Conservation (phyloP, 1,140 invertebrate genomes). For the Hyposmocoma kahamanoa region DNA sequence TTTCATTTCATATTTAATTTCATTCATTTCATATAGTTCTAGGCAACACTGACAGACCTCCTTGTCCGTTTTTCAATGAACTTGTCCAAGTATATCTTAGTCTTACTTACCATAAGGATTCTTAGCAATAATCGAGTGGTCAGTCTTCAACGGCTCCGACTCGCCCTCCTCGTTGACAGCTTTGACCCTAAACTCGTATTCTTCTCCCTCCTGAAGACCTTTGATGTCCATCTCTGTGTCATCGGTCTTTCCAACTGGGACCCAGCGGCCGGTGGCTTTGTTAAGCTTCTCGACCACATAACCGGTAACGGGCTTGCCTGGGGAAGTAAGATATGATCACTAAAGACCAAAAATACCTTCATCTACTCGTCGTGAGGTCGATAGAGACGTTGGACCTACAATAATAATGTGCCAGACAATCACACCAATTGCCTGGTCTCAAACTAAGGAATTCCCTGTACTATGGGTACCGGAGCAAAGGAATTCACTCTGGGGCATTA, state of each 20-base stretch:
- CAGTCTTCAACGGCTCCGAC: conserved; percentile 94
- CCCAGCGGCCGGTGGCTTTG: conserved; percentile 93
- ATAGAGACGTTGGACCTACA: too few species aligned
- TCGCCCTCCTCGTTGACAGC: conserved; percentile 99
- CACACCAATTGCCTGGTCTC: too few species aligned
- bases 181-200: conserved; percentile 97
- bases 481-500: too few species aligned
- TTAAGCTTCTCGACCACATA: conserved; percentile 99
- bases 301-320: conserved; percentile 89
- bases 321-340: background rate
- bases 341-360: too few species aligned
- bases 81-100: background rate
- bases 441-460: too few species aligned
- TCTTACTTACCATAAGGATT: conserved; percentile 89
- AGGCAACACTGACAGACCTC: background rate
- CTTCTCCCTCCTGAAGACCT: conserved; percentile 93
- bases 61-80: background rate
- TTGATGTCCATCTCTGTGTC: conserved; percentile 94
- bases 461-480: too few species aligned
- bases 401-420: too few species aligned
- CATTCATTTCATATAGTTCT: background rate
- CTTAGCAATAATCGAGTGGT: conserved; percentile 89
- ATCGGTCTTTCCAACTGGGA: conserved; percentile 90
- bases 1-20: too few species aligned
- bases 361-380: too few species aligned